Percentiles rank a stretch among this genome's conserved stretches.
phyloP scores from a whole-genome alignment of 2,888 invertebrate genomes.

The Cosmia pyralina region DNA sequence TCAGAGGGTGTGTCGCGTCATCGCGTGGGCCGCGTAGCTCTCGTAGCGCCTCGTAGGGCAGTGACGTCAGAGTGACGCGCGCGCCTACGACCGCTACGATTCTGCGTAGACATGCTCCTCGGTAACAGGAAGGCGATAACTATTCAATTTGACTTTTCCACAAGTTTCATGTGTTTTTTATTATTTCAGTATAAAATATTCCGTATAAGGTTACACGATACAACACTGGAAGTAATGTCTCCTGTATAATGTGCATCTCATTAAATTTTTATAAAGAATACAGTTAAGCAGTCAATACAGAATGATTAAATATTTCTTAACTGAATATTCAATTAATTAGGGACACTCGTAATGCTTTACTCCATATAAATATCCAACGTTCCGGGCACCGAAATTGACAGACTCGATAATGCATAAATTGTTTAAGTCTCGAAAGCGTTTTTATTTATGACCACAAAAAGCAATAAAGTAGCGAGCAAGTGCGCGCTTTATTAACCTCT shows the following conservation, averaged over 20 bases:
- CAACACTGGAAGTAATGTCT: slow-evolving; percentile 18
- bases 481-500: slow-evolving; percentile 88
- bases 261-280: slow-evolving; percentile 36
- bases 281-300: slow-evolving; percentile 36
- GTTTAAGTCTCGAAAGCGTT: slow-evolving; percentile 82
- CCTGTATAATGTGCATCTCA: slow-evolving; percentile 37
- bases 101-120: slow-evolving; percentile 66
- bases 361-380: slow-evolving; percentile 65
- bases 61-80: slow-evolving; percentile 74
- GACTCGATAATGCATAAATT: slow-evolving; percentile 80
- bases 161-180: slow-evolving; percentile 12
- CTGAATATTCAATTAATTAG: slow-evolving; percentile 59
- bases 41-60: slow-evolving; percentile 76
- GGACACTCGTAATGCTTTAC: slow-evolving; percentile 46
- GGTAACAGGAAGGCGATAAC: slow-evolving; percentile 28
- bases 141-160: slow-evolving; percentile 43
- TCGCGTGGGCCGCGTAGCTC: slow-evolving; percentile 66
- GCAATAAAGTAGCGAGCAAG: slow-evolving; percentile 87
- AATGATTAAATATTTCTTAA: slow-evolving; percentile 58
- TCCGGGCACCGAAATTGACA: slow-evolving; percentile 75
- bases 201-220: slow-evolving; percentile 17
- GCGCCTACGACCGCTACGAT: slow-evolving; percentile 74
- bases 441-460: slow-evolving; percentile 87
- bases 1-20: slow-evolving; percentile 52
- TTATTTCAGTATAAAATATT: slow-evolving; percentile 8